Evolutionary conservation across 2,797 vertebrate genomes (phyloP), one percentile per base, ranked within the genome.

Genomic region (Fringilla coelebs): DNA sequence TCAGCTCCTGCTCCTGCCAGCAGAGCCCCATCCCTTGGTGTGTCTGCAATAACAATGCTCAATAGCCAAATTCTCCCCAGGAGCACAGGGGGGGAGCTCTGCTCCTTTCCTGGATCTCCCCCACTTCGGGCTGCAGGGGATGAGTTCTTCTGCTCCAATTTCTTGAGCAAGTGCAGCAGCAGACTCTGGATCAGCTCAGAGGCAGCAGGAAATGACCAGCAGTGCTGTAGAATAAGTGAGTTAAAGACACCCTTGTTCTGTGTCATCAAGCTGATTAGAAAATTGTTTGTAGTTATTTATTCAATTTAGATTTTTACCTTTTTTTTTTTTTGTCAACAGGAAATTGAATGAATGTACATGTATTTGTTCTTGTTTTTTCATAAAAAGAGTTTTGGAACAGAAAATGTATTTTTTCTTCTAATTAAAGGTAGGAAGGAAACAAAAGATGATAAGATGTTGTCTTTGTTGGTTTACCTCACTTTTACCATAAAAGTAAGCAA

Each of bases 161-260:
- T 26, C 1, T 5, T 55, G 78, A 79, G 67, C 55, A 32, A 52
- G 55, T 16, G 82, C 67, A 70, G 77, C 63, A 76, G 55, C 82
- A 91, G 85, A 4, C 17, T 19, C 74, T 70, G 86, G 52, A 67
- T 43, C 78, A 36, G 77, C 92, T 92, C 71, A 71, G 72, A 67
- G 88, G 80, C 91, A 90, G 65, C 86, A 82, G 84, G 81, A 88
- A 90, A 89, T 90, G 81, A 55, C 88, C 84, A 45, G 22, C 48
- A 45, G n/a, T 77, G 68, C 68, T 90, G 72, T 80, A 54, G 61
- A 71, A 45, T 85, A 73, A 93, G 79, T 75, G 58, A 93, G 89
- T 93, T 93, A 88, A 82, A 91, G 72, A 75, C 81, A 89, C 57
- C 40, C 62, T 92, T 65, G 57, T 77, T 89, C 65, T 89, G 40